A percentile compares a stretch with the other conserved stretches of the same genome.
These are phyloP conservation scores for Malaclemys terrapin DNA, from an alignment of 2,113 vertebrate genomes.

Conservation along the genomic window DNA sequence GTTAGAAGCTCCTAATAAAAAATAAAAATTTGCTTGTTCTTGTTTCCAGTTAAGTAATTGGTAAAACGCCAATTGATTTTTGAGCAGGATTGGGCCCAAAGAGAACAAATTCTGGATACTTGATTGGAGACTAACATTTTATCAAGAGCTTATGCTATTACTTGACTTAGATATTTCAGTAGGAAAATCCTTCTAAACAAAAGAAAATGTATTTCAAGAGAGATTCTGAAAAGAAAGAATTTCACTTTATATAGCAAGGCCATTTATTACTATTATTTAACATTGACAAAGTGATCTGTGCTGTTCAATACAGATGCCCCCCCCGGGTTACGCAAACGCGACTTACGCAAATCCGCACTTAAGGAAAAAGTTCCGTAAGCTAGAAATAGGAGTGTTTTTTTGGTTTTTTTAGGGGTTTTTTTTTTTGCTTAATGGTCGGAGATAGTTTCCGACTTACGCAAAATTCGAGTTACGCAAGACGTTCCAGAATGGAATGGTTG, in stretches of 20 bases:
- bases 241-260: not conserved
- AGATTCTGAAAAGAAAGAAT: not conserved
- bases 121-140: not conserved
- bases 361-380: no score
- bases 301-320: not conserved
- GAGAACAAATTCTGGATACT: slow-evolving; percentile 15
- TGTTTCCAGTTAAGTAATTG: not conserved
- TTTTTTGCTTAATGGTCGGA: no score
- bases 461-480: no score
- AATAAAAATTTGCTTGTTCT: slow-evolving; percentile 63
- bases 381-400: no score
- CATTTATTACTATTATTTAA: not conserved
- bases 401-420: no score
- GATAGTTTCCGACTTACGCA: no score
- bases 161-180: not conserved
- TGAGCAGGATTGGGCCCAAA: slow-evolving; percentile 29
- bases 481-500: no score
- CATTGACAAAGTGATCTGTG: not conserved
- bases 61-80: slow-evolving; percentile 51
- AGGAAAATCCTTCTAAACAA: not conserved
- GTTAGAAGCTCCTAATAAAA: not conserved
- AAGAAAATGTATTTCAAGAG: not conserved
- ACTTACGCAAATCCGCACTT: no score
- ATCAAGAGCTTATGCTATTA: not conserved
- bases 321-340: no score